Percentiles rank a stretch among this genome's conserved stretches.
Conservation (phyloP, 2,113 vertebrate genomes). For the Danionella cerebrum region DNA sequence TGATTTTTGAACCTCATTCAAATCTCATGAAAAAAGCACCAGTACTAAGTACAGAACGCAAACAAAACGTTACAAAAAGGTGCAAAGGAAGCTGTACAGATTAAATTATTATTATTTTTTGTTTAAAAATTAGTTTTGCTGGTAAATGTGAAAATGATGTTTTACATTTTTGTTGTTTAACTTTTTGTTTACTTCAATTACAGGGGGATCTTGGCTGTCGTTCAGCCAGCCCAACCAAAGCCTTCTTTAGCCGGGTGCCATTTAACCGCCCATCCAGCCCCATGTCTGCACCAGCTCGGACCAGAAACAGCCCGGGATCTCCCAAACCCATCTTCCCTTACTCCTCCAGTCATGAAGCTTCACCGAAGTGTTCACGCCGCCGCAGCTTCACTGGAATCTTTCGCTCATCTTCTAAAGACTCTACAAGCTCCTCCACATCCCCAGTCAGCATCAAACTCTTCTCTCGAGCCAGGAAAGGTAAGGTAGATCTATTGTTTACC, state of each 20-base stretch:
- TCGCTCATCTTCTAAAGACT: constrained; percentile 81
- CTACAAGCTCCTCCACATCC: constrained; percentile 66
- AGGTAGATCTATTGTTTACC: constrained; percentile 35
- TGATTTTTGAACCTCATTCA: too few relatives aligned
- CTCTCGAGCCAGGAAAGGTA: constrained; percentile 84
- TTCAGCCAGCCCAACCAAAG: constrained; percentile 72
- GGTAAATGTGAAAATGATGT: too few relatives aligned
- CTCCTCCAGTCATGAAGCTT: constrained; percentile 75
- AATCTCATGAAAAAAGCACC: too few relatives aligned
- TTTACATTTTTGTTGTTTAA: too few relatives aligned
- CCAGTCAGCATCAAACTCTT: constrained; percentile 82
- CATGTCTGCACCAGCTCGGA: constrained; percentile 67
- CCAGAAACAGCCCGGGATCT: constrained; percentile 71
- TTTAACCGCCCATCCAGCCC: constrained; percentile 80
- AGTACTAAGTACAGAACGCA: too few relatives aligned
- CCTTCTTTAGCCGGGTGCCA: constrained; percentile 73
- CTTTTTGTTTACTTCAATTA: constrained; percentile 25
- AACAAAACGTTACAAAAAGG: too few relatives aligned
- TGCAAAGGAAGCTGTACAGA: too few relatives aligned
- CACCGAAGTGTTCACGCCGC: constrained; percentile 77
- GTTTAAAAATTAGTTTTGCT: too few relatives aligned
- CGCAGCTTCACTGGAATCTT: constrained; percentile 93
- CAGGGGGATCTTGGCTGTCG: constrained; percentile 69
- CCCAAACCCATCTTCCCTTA: constrained; percentile 79
- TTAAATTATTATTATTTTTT: too few relatives aligned